Evolutionary conservation across 1,140 invertebrate genomes (phyloP).

Genomic region (Philotrypesis tridentata): DNA sequence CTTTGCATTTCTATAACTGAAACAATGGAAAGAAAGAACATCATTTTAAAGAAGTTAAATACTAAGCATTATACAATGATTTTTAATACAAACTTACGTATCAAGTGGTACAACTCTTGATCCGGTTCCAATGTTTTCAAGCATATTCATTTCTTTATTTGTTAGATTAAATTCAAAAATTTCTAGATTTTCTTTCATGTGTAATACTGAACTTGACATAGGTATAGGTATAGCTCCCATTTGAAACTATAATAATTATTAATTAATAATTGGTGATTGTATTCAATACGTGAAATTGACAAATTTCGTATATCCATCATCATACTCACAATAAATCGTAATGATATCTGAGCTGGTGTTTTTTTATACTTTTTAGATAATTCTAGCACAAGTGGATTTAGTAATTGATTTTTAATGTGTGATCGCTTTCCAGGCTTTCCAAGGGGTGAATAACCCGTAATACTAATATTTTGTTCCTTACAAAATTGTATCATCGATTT

Average conservation of each 20-base stretch:
- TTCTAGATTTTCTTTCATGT: slow-evolving; percentile 83
- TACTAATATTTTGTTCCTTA: slow-evolving; percentile 76
- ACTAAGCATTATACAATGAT: neutral
- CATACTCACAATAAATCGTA: slow-evolving; percentile 78
- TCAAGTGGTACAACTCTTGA: slow-evolving; percentile 52
- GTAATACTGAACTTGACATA: slow-evolving; percentile 81
- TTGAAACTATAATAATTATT: slow-evolving; percentile 57
- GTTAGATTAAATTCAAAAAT: slow-evolving; percentile 83
- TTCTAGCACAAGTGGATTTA: slow-evolving; percentile 74
- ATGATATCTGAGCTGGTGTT: slow-evolving; percentile 79
- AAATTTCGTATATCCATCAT: neutral
- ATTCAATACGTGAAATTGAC: neutral
- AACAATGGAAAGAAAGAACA: slow-evolving; percentile 53
- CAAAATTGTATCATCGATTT: slow-evolving; percentile 85
- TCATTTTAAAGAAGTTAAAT: slow-evolving; percentile 12
- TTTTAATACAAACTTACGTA: slow-evolving; percentile 55
- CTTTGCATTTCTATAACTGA: slow-evolving; percentile 56
- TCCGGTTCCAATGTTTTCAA: slow-evolving; percentile 58
- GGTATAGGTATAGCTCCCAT: slow-evolving; percentile 76
- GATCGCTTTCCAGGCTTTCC: slow-evolving; percentile 72
- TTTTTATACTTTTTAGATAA: slow-evolving; percentile 80
- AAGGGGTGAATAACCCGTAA: slow-evolving; percentile 89
- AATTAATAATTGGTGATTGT: slow-evolving; percentile 12
- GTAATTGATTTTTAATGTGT: slow-evolving; percentile 62
- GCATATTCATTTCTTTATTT: slow-evolving; percentile 75